Base-by-base conservation (phyloP, 2,888 invertebrate genomes). In the Mimachlamys varia region DNA sequence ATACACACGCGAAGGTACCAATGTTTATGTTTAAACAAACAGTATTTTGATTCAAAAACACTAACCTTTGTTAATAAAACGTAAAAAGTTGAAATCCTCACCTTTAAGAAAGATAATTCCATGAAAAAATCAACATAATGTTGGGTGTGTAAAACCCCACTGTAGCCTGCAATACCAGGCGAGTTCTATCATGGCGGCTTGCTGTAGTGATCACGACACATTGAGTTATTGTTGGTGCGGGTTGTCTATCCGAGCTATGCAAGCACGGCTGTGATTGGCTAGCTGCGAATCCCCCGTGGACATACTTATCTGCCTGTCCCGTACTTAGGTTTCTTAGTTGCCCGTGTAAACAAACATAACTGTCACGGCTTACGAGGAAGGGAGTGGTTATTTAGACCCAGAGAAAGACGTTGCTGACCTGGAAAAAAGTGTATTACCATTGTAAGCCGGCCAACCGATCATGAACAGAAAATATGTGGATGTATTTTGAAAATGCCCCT, bases 161-260 rank as follows among this genome's bases (percentile, higher is more conserved):
- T 58, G 58, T 58, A 33, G 76, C 76, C 76, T 76, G 76, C 76
- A 33, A 33, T 76, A 76, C 76, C 76, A 76, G 76, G 76, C 76
- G 76, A 27, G 76, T 92, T 90, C 91, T 92, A 92, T 92, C 92
- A 91, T 92, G 89, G 90, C 90, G 87, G 88, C 90, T 92, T 90
- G 92, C 90, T 90, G 92, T 91, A 91, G 88, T 92, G 91, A 91
- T 88, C 92, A 92, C 91, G 90, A 91, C 92, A 92, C 91, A 91
- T 92, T 91, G 92, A 92, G 89, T 89, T 91, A 92, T 92, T 92
- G 92, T 92, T 92, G 89, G 92, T 91, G 90, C 89, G 90, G 91
- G 91, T 91, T 91, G 92, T 92, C 92, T 92, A 90, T 91, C 89
- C 89, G 76, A 88, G 88, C 91, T 87, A 58, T 88, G 91, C 88